A percentile compares a stretch with the other conserved stretches of the same genome.
These are phyloP conservation scores for Colistium nudipinnis DNA, from an alignment of 2,113 vertebrate genomes.

Conservation along the genomic window DNA sequence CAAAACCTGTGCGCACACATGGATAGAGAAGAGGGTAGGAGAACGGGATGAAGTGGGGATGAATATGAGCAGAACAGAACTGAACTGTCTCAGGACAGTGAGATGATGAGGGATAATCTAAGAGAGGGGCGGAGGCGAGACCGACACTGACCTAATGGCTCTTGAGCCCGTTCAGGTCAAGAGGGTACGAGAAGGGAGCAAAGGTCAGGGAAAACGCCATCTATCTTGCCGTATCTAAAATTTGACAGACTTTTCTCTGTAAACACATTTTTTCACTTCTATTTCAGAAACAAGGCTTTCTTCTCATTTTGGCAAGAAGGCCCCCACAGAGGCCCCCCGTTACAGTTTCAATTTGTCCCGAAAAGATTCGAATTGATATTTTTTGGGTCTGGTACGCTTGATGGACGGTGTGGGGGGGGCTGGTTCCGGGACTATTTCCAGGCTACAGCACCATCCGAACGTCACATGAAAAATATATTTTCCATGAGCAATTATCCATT, in stretches of 20 bases:
- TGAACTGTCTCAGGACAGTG: not conserved
- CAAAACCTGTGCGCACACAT: constrained; percentile 3
- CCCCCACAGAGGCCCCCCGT: not conserved
- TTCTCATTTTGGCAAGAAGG: not conserved
- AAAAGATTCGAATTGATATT: no score
- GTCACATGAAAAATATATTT: constrained; percentile 67
- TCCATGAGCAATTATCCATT: constrained; percentile 55
- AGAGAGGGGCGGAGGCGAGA: not conserved
- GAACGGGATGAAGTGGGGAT: not conserved
- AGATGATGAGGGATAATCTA: constrained; percentile 29
- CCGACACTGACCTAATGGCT: constrained; percentile 21
- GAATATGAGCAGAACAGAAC: constrained; percentile 21
- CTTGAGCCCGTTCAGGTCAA: constrained; percentile 7
- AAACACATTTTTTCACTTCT: not conserved
- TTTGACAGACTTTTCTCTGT: not conserved
- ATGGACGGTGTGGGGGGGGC: not conserved
- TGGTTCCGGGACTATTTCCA: constrained; percentile 46
- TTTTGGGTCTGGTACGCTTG: no score
- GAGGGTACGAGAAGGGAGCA: not conserved
- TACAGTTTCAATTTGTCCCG: not conserved
- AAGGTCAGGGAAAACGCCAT: no score
- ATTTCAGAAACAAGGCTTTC: not conserved
- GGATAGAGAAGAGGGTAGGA: not conserved
- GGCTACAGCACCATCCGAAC: constrained; percentile 53
- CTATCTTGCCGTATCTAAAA: no score